Conservation (phyloP, 2,888 invertebrate genomes). For the Phyllotreta cruciferae region DNA sequence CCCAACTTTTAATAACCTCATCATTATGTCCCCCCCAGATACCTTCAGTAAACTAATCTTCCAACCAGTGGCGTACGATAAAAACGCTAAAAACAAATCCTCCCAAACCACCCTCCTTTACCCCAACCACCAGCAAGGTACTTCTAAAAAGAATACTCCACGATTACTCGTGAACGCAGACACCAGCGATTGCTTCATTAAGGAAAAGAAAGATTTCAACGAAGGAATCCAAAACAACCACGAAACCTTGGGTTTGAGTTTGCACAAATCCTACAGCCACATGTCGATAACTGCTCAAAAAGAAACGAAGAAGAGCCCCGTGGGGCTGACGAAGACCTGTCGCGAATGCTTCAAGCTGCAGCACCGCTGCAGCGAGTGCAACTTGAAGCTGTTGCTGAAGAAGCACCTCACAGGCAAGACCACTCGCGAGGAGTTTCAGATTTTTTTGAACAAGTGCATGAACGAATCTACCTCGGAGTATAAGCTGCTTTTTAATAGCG, state of each 20-base stretch:
- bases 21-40: slow-evolving; percentile 25
- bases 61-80: slow-evolving; percentile 13
- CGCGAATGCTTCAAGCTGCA: slow-evolving; percentile 41
- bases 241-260: slow-evolving; percentile 40
- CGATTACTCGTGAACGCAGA: background rate
- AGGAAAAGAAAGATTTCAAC: slow-evolving; percentile 33
- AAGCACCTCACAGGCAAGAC: slow-evolving; percentile 37
- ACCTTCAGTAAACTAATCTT: slow-evolving; percentile 22
- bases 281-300: slow-evolving; percentile 43
- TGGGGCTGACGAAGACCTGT: slow-evolving; percentile 29
- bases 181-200: slow-evolving; percentile 23
- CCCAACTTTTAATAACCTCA: background rate
- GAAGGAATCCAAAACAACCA: slow-evolving; percentile 5
- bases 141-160: background rate
- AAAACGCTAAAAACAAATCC: slow-evolving; percentile 23
- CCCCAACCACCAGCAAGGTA: too few species aligned
- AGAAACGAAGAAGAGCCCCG: slow-evolving; percentile 21
- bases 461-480: slow-evolving; percentile 38
- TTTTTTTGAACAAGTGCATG: slow-evolving; percentile 39
- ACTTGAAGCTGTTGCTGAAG: slow-evolving; percentile 35
- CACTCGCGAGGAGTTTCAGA: slow-evolving; percentile 38
- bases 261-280: slow-evolving; percentile 52
- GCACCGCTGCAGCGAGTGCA: slow-evolving; percentile 41
- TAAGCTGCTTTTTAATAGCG: slow-evolving; percentile 34
- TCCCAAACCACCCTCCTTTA: slow-evolving; percentile 4